Evolutionary conservation across 2,113 vertebrate genomes (phyloP).

Genomic region (Nothoprocta perdicaria): DNA sequence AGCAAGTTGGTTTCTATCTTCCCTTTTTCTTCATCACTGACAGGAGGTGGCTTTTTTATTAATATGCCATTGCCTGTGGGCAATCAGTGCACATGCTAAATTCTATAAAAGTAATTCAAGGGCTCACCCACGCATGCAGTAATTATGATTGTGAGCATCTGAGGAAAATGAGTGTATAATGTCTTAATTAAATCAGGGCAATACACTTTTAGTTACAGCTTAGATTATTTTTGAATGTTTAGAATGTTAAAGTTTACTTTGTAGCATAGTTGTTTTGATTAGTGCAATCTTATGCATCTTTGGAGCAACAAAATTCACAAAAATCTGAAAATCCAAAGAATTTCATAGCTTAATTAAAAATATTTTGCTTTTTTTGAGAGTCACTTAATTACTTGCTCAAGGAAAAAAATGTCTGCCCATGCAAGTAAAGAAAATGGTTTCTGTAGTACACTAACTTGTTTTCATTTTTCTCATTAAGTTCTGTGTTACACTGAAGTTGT

Average conservation of each 20-base stretch:
- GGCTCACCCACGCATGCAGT: constrained; percentile 51
- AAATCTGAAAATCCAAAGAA: constrained; percentile 31
- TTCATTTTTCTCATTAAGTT: constrained; percentile 11
- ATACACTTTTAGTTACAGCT: constrained; percentile 76
- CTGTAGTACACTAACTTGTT: neutral
- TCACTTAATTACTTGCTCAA: constrained; percentile 14
- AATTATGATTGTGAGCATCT: constrained; percentile 71
- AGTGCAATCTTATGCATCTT: constrained; percentile 1
- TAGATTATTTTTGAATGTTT: constrained; percentile 67
- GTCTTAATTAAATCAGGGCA: constrained; percentile 75
- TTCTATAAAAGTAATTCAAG: constrained; percentile 72
- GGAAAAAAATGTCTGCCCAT: neutral
- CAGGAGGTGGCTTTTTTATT: constrained; percentile 16
- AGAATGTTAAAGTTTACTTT: constrained; percentile 52
- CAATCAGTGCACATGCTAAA: constrained; percentile 36
- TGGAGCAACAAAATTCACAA: constrained; percentile 19
- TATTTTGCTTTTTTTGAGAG: constrained; percentile 32
- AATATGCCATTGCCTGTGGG: constrained; percentile 21
- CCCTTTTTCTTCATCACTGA: neutral
- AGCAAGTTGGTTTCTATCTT: neutral
- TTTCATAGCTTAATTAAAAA: constrained; percentile 52
- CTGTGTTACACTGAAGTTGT: neutral
- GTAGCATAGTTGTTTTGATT: constrained; percentile 63
- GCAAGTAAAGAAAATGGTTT: constrained; percentile 1
- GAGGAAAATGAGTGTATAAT: constrained; percentile 78